Evolutionary conservation across 2,888 invertebrate genomes (phyloP), one percentile per base, ranked within the genome.

Genomic region (Pherbina coryleti): DNA sequence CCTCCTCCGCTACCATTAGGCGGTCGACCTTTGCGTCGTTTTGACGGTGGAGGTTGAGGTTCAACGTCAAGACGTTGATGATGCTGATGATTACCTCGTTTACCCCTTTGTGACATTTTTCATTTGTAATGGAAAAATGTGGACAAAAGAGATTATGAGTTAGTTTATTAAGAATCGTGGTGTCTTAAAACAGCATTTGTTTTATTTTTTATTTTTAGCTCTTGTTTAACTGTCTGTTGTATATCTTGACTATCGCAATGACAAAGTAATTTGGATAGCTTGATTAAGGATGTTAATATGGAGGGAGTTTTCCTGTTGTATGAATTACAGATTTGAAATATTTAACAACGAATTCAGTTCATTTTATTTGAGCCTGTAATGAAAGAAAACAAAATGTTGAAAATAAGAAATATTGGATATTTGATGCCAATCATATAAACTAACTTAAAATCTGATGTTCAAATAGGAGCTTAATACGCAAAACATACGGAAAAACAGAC

Each of bases 101-200:
- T 94, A 89, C 92, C 93, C 92, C 94, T 93, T 92, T 94, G 94
- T 92, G 94, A 94, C 94, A 94, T 94, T 84, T 88, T 88, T 88
- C 88, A 87, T 87, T 86, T 85, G 86, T 85, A 79, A 75, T 76
- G 66, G 75, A 73, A 66, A 78, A 77, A 76, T 78, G 67, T 55
- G 28, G 67, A 70, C 80, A 51, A 62, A 67, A 78, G 76, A 76
- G 78, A 76, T 78, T 73, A 37, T 53, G 69, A 69, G 76, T 67
- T 37, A 57, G 74, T 25, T 31, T 28, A 75, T 25, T 34, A 60
- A 44, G 9, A 75, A 71, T 79, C 78, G 73, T 67, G 71, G 76
- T 78, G 74, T 69, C 67, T 74, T 76, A 74, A 57, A 55, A 76
- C 77, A 71, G 73, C 76, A 76, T 78, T 69, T 72, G 72, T 72